Conservation (phyloP, 2,888 invertebrate species). For the Idaea biselata region DNA sequence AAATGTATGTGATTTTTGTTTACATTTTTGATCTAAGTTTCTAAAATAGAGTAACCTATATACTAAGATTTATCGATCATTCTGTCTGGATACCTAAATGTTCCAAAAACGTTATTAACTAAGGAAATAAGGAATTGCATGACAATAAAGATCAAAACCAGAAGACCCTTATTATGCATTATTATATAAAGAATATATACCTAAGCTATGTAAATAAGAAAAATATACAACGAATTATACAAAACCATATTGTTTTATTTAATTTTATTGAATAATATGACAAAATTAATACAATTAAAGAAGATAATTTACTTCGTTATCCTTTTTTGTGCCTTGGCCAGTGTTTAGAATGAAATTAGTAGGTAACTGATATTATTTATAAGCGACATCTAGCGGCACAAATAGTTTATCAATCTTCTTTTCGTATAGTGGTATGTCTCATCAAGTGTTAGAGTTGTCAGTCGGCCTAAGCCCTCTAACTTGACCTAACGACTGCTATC, state of each 20-base stretch:
- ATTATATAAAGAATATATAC: not conserved
- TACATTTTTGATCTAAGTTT: no score
- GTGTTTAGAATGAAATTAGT: conserved; percentile 33
- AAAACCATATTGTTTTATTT: conserved; percentile 41
- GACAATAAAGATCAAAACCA: conserved; percentile 3
- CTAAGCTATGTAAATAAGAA: conserved; percentile 41
- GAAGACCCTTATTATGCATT: not conserved
- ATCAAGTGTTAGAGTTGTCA: no score
- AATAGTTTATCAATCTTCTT: no score
- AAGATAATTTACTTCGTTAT: conserved; percentile 15
- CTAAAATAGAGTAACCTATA: no score
- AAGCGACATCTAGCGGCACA: not conserved
- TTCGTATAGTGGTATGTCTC: no score
- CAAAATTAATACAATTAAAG: conserved; percentile 28
- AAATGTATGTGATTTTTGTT: no score
- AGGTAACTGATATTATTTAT: not conserved
- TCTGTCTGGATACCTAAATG: no score
- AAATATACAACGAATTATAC: conserved; percentile 56
- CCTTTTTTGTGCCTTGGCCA: conserved; percentile 57
- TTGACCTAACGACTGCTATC: no score
- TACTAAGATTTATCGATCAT: no score
- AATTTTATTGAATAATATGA: conserved; percentile 27
- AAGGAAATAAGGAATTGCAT: not conserved
- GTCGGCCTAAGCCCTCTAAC: no score
- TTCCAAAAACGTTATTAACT: not conserved